Percentiles rank a stretch among this genome's conserved stretches.
Evolutionary conservation across 2,888 invertebrate genomes (phyloP).

Genomic region (Thymelicus sylvestris): DNA sequence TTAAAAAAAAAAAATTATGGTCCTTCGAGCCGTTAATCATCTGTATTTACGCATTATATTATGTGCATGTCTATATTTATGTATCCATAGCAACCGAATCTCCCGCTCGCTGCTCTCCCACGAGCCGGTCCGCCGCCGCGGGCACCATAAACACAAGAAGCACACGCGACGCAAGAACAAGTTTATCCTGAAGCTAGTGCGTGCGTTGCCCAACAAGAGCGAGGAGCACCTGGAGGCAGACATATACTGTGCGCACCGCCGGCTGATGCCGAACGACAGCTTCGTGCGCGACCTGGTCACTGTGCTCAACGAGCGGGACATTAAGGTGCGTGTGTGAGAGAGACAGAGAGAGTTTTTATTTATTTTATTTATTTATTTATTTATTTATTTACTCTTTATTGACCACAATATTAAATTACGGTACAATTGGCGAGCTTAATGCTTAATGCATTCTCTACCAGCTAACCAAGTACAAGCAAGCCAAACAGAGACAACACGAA

Average conservation of each 20-base stretch:
- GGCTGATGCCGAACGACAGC: constrained; percentile 67
- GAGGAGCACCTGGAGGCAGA: constrained; percentile 72
- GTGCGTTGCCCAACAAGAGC: constrained; percentile 48
- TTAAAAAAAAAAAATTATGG: no score
- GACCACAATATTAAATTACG: no score
- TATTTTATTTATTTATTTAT: no score
- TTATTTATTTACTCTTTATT: no score
- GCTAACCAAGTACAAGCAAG: no score
- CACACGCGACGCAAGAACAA: constrained; percentile 61
- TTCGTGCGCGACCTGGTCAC: constrained; percentile 74
- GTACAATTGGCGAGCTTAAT: no score
- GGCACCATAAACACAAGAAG: constrained; percentile 47
- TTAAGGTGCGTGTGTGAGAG: constrained; percentile 56
- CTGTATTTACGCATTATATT: no score
- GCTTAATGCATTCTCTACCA: no score
- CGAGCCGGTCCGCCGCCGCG: constrained; percentile 41
- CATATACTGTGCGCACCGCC: constrained; percentile 63
- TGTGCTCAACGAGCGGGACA: constrained; percentile 67
- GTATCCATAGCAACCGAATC: constrained; percentile 53
- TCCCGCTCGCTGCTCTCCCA: constrained; percentile 69
- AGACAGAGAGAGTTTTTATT: no score
- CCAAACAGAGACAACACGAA: no score
- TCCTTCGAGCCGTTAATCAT: no score
- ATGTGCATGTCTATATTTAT: no score
- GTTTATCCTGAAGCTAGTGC: constrained; percentile 65